Base-by-base conservation (phyloP, 2,113 vertebrate genomes). In the Parotia lawesii region DNA sequence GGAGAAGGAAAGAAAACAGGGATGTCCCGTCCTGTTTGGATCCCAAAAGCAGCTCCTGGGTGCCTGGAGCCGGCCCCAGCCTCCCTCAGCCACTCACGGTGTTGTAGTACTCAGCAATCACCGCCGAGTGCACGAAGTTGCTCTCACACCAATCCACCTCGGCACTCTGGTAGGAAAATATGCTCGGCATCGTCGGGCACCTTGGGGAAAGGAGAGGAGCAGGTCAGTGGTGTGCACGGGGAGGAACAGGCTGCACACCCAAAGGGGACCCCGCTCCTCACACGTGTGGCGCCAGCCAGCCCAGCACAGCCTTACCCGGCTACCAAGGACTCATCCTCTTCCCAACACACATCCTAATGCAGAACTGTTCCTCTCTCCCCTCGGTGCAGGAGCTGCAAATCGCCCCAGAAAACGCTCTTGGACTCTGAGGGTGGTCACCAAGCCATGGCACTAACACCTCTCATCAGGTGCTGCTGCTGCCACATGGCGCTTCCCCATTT, bases 101-200 rank as follows among this genome's bases (percentile, higher is more conserved):
- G 97, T 99, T 99, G 95, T 99, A 99, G 96, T 98, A 99, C 96
- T 99, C 99, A 0, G 98, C 99, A 4, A 99, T 98, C 65, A 98
- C 85, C 6, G 97, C 93, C 0, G 98, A 99, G 93, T 97, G 95
- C 95, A 74, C 98, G 50, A 99, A 99, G 97, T 99, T 99, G 90
- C 96, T 96, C 92, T 99, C 99, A 4, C 99, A 99, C 99, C 99
- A 99, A 96, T 99, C 99, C n/a, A 99, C 94, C 33, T 99, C 98
- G 0, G 99, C 98, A 21, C 99, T 99, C 94, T 98, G 97, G 35
- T 99, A 99, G 69, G 99, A 97, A 19, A 99, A 98, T 81, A 98
- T 96, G 58, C 97, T 98, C 4, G 97, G 92, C 98, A 99, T 99
- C 20, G 38, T 96, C 6, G 56, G 23, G 79, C 73, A 28, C 90